Conservation (phyloP, 2,888 invertebrate genomes). For the Orthosia incerta region DNA sequence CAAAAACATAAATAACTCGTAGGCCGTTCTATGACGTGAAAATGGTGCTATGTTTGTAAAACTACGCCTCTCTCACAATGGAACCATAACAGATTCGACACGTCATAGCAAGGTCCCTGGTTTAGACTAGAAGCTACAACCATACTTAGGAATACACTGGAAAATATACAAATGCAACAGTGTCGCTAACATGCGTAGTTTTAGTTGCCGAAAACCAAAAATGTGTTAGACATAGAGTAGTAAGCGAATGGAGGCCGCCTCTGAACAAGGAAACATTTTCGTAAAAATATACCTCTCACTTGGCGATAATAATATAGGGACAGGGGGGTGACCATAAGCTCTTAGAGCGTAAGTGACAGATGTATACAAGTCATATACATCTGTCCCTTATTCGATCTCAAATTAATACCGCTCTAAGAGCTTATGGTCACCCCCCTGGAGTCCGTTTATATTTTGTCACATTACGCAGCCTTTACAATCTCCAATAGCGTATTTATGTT, state of each 20-base stretch:
- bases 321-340: too few species aligned
- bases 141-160: conserved; percentile 1
- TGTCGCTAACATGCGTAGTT: conserved; percentile 58
- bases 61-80: too few species aligned
- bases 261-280: neutral
- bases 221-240: conserved; percentile 15
- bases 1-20: neutral
- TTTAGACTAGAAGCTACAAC: conserved; percentile 5
- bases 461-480: neutral
- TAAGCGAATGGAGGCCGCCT: conserved; percentile 28
- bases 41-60: too few species aligned
- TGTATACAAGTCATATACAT: too few species aligned
- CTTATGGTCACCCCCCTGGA: too few species aligned
- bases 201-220: conserved; percentile 7
- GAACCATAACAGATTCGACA: too few species aligned
- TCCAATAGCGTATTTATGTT: neutral
- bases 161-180: conserved; percentile 21
- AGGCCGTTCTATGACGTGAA: too few species aligned
- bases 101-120: too few species aligned
- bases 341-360: too few species aligned
- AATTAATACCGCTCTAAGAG: too few species aligned
- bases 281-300: neutral
- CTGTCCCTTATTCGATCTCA: too few species aligned
- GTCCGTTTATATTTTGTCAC: neutral
- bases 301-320: neutral